Conservation (phyloP, 2,888 invertebrate species). For the Isoperla grammatica region DNA sequence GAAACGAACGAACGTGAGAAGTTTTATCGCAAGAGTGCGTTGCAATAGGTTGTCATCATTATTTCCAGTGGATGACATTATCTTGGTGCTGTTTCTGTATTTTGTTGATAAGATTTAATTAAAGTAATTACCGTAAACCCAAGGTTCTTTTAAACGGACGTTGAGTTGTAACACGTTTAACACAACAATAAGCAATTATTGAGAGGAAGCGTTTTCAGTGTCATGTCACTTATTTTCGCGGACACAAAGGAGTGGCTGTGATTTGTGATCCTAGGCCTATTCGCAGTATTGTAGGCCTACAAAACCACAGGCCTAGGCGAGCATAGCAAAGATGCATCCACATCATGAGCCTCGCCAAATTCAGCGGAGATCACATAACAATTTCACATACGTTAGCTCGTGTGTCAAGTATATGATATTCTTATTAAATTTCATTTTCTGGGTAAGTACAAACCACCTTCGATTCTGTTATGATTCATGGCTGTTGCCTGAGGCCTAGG, state of each 20-base stretch:
- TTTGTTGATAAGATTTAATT: slow-evolving; percentile 15
- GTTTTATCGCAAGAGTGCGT: background rate
- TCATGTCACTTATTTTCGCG: too few species aligned
- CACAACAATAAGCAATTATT: too few species aligned
- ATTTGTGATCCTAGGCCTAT: slow-evolving; percentile 9
- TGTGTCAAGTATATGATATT: slow-evolving; percentile 89
- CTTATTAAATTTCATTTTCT: slow-evolving; percentile 81
- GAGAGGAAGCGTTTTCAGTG: too few species aligned
- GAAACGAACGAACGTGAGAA: background rate
- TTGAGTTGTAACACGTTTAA: too few species aligned
- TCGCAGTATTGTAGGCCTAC: background rate
- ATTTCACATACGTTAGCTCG: slow-evolving; percentile 77
- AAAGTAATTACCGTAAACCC: background rate
- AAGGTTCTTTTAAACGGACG: too few species aligned
- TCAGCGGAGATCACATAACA: slow-evolving; percentile 55
- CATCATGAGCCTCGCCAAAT: slow-evolving; percentile 4
- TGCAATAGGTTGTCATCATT: background rate
- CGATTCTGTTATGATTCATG: background rate
- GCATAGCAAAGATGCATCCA: slow-evolving; percentile 8
- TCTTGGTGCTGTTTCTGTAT: background rate
- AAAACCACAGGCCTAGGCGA: background rate
- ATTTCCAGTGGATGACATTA: slow-evolving; percentile 13
- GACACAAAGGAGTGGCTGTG: slow-evolving; percentile 3
- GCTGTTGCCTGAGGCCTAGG: too few species aligned
- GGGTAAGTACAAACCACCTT: slow-evolving; percentile 59